These are phyloP conservation scores for Brevipalpus yothersi DNA, from an alignment of 1,140 invertebrate species.

Conservation along the genomic window DNA sequence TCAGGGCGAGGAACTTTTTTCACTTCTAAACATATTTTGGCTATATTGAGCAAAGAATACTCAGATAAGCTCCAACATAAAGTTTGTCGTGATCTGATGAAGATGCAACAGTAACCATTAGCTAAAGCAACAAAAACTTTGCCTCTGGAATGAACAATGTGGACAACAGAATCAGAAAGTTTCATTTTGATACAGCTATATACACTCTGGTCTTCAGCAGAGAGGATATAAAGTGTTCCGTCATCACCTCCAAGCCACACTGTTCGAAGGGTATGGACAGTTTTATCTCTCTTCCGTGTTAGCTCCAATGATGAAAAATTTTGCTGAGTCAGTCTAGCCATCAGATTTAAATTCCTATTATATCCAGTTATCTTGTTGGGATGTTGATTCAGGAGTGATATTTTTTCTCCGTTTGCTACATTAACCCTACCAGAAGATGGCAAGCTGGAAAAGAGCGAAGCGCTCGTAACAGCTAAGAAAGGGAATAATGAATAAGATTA, in stretches of 20 bases:
- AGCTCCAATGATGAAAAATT: not conserved
- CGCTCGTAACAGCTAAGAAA: too few species aligned
- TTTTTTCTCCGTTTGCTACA: too few species aligned
- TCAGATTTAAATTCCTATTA: too few species aligned
- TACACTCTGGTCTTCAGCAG: constrained; percentile 70
- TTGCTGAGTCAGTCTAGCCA: too few species aligned
- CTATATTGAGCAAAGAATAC: constrained; percentile 6
- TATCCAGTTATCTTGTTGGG: constrained; percentile 5
- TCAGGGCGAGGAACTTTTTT: too few species aligned
- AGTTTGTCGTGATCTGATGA: constrained; percentile 1
- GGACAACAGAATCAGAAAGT: constrained; percentile 33
- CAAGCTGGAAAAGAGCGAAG: too few species aligned
- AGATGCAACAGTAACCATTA: constrained; percentile 34
- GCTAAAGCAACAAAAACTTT: constrained; percentile 81
- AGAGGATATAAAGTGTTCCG: constrained; percentile 64
- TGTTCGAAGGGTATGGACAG: constrained; percentile 36
- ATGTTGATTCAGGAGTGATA: not conserved
- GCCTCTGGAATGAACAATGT: constrained; percentile 69
- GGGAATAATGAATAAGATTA: too few species aligned
- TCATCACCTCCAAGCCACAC: constrained; percentile 91
- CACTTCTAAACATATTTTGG: not conserved
- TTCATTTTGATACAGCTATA: constrained; percentile 50
- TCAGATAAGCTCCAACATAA: constrained; percentile 6
- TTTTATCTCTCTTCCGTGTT: not conserved
- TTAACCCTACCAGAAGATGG: too few species aligned